A percentile compares a stretch with the other conserved stretches of the same genome.
These are phyloP conservation scores for Morelia viridis DNA, from an alignment of 2,797 vertebrate species.

Conservation along the genomic window DNA sequence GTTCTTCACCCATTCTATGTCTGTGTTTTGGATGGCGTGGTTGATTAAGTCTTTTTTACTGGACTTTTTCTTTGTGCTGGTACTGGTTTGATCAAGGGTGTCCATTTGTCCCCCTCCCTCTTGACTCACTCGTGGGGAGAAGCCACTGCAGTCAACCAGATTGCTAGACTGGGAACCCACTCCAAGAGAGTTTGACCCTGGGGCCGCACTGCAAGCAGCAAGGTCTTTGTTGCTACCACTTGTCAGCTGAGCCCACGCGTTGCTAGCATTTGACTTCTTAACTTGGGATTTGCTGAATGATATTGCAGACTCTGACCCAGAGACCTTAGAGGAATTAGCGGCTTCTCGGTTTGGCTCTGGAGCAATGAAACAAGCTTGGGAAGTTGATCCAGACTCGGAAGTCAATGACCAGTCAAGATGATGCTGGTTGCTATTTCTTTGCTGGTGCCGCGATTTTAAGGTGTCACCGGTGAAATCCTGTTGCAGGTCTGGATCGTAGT, in stretches of 20 bases:
- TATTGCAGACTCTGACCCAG: slow-evolving; percentile 76
- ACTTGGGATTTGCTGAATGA: slow-evolving; percentile 80
- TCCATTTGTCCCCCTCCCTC: slow-evolving; percentile 82
- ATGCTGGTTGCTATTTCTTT: slow-evolving; percentile 86
- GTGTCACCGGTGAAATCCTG: slow-evolving; percentile 90
- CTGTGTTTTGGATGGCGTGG: slow-evolving; percentile 78
- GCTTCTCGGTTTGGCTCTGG: slow-evolving; percentile 81
- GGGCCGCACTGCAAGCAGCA: slow-evolving; percentile 57
- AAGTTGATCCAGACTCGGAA: slow-evolving; percentile 75
- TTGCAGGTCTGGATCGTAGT: slow-evolving; percentile 82
- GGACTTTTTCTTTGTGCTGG: slow-evolving; percentile 88
- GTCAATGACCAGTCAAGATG: slow-evolving; percentile 85
- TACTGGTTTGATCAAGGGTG: slow-evolving; percentile 80
- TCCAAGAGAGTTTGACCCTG: slow-evolving; percentile 65
- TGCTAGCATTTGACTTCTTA: slow-evolving; percentile 75
- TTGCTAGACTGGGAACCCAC: slow-evolving; percentile 58
- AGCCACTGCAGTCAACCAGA: slow-evolving; percentile 69
- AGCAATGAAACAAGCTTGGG: slow-evolving; percentile 80
- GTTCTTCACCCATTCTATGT: slow-evolving; percentile 85
- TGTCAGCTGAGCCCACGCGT: slow-evolving; percentile 75
- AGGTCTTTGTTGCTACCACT: slow-evolving; percentile 69
- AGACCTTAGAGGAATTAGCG: slow-evolving; percentile 77
- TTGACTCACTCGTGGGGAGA: slow-evolving; percentile 74
- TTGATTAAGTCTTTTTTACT: slow-evolving; percentile 87
- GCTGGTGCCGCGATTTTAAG: slow-evolving; percentile 94